These are phyloP conservation scores for Zelleria hepariella DNA, from an alignment of 2,888 invertebrate genomes.

Conservation along the genomic window DNA sequence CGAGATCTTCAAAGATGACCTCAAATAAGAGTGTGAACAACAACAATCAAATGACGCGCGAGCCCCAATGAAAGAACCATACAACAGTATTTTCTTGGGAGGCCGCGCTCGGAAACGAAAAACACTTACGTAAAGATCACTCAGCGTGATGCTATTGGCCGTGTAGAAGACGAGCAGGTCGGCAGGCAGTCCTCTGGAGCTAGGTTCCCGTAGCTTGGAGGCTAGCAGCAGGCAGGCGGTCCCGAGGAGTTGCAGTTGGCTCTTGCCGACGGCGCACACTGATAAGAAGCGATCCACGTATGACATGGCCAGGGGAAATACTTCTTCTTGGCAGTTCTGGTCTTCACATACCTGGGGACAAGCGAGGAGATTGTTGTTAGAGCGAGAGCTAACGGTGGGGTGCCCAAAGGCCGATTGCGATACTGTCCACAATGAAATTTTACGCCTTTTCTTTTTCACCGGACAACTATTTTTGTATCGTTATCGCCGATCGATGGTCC, in stretches of 20 bases:
- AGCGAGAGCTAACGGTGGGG: too few species aligned
- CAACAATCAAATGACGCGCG: not conserved
- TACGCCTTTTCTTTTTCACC: too few species aligned
- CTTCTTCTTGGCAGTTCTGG: slow-evolving; percentile 92
- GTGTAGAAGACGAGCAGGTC: slow-evolving; percentile 92
- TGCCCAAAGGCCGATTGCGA: too few species aligned
- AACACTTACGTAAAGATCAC: slow-evolving; percentile 89
- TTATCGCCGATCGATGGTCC: too few species aligned
- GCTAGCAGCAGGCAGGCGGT: slow-evolving; percentile 93
- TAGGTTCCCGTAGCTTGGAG: slow-evolving; percentile 92
- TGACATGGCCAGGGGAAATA: slow-evolving; percentile 92
- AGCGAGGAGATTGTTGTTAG: not conserved
- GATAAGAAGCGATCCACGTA: slow-evolving; percentile 95
- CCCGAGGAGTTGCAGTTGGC: slow-evolving; percentile 91
- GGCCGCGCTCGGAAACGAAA: not conserved
- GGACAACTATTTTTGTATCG: too few species aligned
- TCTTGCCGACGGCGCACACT: slow-evolving; percentile 84
- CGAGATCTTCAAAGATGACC: not conserved
- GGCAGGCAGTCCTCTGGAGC: slow-evolving; percentile 79
- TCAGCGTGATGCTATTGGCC: slow-evolving; percentile 89
- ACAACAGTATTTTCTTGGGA: too few species aligned
- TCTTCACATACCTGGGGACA: slow-evolving; percentile 91
- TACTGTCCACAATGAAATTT: too few species aligned
- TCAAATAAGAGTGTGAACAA: too few species aligned
- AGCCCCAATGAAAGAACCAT: not conserved